Conservation (phyloP, 2,113 vertebrate genomes). For the Ariopsis seemanni region DNA sequence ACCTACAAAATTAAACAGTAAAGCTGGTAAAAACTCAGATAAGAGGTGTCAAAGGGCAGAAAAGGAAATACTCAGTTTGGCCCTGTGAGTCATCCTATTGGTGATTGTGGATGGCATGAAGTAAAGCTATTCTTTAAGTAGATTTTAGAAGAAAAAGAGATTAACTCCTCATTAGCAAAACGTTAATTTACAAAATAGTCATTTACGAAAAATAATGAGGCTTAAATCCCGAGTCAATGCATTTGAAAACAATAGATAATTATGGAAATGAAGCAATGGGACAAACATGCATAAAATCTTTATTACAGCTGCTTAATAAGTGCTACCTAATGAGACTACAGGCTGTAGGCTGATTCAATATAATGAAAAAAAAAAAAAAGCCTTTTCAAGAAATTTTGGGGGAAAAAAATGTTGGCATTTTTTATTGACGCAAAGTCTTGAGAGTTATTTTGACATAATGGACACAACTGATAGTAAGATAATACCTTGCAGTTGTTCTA, state of each 20-base stretch:
- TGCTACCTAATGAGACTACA: conserved; percentile 3
- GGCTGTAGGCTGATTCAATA: conserved; percentile 9
- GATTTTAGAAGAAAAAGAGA: neutral
- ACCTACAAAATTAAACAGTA: conserved; percentile 63
- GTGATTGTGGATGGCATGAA: neutral
- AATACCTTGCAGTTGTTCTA: conserved; percentile 92
- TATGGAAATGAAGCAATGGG: conserved; percentile 12
- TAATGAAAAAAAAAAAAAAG: neutral
- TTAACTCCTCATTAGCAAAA: conserved; percentile 11
- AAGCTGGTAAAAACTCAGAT: neutral
- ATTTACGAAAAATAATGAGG: conserved; percentile 20
- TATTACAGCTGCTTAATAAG: conserved; percentile 2
- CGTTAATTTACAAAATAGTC: conserved; percentile 17
- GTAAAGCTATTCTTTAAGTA: neutral
- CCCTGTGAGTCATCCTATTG: neutral
- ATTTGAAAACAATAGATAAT: conserved; percentile 17
- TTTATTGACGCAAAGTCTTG: neutral
- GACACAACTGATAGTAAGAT: neutral
- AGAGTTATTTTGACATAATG: neutral
- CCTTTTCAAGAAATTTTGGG: neutral
- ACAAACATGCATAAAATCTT: neutral
- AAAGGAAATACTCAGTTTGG: neutral
- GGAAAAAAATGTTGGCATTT: neutral
- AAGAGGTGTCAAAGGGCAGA: neutral
- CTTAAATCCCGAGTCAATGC: conserved; percentile 11